phyloP scores from a whole-genome alignment of 2,113 vertebrate genomes.

The Circaetus cinerascens region DNA sequence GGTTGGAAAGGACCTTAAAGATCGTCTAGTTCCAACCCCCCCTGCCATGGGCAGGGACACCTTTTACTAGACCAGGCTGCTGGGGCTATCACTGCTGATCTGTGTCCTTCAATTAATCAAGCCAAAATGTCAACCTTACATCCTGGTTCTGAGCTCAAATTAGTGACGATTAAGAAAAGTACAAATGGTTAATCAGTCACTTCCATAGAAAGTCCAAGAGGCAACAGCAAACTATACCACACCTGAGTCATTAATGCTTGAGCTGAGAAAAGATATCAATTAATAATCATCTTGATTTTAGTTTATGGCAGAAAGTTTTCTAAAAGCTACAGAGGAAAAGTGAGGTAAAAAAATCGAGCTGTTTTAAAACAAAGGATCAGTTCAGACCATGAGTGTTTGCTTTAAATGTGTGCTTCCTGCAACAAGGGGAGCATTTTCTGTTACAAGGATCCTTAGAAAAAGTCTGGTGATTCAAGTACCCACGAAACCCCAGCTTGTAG shows the following conservation, averaged over 20 bases:
- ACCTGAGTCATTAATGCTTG: not conserved
- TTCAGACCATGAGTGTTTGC: conserved; percentile 27
- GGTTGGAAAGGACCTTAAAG: no score
- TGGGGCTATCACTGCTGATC: not conserved
- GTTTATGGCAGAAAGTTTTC: not conserved
- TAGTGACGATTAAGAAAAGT: not conserved
- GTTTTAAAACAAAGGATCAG: not conserved
- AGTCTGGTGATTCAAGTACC: not conserved
- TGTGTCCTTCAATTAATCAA: not conserved
- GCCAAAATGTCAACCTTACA: not conserved
- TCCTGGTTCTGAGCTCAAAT: not conserved
- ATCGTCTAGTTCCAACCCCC: no score
- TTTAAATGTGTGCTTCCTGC: not conserved
- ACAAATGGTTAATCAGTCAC: not conserved
- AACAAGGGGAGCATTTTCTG: not conserved
- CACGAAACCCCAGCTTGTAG: not conserved
- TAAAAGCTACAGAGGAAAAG: not conserved
- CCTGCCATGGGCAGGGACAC: no score
- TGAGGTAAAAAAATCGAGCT: not conserved
- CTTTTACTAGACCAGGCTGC: no score
- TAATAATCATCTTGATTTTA: not conserved
- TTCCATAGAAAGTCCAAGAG: not conserved
- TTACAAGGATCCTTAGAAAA: not conserved
- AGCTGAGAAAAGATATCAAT: not conserved
- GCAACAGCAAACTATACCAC: not conserved